Evolutionary conservation across 1,140 invertebrate species (phyloP).

Genomic region (Campoletis sonorensis): DNA sequence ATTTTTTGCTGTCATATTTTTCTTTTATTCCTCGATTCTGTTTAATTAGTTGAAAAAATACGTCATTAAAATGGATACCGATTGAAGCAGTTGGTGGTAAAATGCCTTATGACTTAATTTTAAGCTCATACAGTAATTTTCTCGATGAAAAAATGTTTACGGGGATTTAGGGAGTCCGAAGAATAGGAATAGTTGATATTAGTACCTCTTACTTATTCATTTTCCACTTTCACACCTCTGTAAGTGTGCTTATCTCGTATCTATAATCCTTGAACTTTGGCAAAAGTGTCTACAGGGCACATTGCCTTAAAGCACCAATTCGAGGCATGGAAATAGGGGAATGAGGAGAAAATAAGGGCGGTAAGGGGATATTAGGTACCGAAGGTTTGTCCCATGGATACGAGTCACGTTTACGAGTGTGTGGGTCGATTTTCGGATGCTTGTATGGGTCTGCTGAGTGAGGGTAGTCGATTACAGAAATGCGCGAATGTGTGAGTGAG

Average conservation of each 20-base stretch:
- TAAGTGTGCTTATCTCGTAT: neutral
- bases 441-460: constrained; percentile 36
- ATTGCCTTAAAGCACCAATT: constrained; percentile 38
- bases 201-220: too few relatives aligned
- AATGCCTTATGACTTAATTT: too few relatives aligned
- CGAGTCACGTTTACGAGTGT: constrained; percentile 14
- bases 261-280: constrained; percentile 59
- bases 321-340: constrained; percentile 1
- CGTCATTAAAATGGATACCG: too few relatives aligned
- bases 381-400: constrained; percentile 6
- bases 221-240: neutral
- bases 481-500: constrained; percentile 17
- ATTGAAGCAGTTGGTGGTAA: too few relatives aligned
- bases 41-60: too few relatives aligned
- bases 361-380: neutral
- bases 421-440: neutral
- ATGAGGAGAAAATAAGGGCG: neutral
- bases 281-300: constrained; percentile 63
- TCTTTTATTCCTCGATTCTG: too few relatives aligned
- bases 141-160: too few relatives aligned
- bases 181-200: too few relatives aligned
- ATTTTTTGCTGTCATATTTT: too few relatives aligned
- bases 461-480: neutral
- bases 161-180: too few relatives aligned
- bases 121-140: too few relatives aligned